Base-by-base conservation (phyloP, 2,888 invertebrate genomes). In the Orthosia incerta region DNA sequence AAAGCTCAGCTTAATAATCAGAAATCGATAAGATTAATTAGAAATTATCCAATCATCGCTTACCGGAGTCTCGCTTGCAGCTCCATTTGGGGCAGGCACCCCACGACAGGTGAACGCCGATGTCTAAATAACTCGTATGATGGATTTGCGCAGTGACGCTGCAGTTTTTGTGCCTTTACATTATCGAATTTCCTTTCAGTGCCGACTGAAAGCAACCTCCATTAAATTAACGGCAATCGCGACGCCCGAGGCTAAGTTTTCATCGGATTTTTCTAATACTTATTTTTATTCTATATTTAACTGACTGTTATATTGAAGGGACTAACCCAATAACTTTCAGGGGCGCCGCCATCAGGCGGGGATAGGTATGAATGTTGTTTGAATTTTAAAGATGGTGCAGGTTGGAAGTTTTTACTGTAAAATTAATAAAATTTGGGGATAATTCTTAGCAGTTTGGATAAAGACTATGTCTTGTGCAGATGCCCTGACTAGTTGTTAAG, bases 121-220 rank as follows among this genome's bases (percentile, higher is more conserved):
- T 81, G 82, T 82, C 87, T 90, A 87, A 89, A 91, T 90, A 89
- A 85, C 83, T 80, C 75, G 76, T 84, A 76, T 89, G 89, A 92
- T 90, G 83, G 86, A 89, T 90, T 89, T 86, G 73, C 77, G 79
- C 69, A 75, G 85, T 94, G 93, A 94, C 87, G 85, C 64, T 84
- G 92, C 93, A 80, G 85, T 92, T 91, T 88, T 76, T 74, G 67
- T 80, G 81, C 84, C 83, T 86, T 86, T 85, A 89, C 89, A 90
- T 92, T 87, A 94, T 92, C 89, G 86, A 92, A 93, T 93, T 94
- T 95, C 92, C 93, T 66, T 82, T 87, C 78, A 74, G 86, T 83
- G 85, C 65, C 74, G 72, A 74, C 71, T 83, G 76, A 86, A 90
- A 89, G 88, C 82, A 87, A 85, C 77, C 89, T 89, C 88, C 83